Base-by-base conservation (phyloP, 2,113 vertebrate genomes). In the Gymnobelideus leadbeateri region DNA sequence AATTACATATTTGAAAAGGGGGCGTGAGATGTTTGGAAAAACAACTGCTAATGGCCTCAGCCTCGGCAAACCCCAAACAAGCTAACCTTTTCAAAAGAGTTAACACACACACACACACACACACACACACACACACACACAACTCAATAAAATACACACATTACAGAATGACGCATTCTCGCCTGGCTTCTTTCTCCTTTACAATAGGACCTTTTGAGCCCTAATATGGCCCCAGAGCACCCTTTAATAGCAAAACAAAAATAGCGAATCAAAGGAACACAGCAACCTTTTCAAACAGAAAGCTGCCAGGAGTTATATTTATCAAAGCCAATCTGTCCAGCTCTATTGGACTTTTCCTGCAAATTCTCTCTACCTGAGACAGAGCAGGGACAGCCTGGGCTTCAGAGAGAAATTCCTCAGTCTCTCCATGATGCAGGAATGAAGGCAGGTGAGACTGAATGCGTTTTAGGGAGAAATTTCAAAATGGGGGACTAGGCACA, bases 371-470 rank as follows among this genome's bases (percentile, higher is more conserved):
- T 92, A 93, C 91, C 51, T 91, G 89, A 97, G 95, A 92, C 94
- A 97, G 57, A 49, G 77, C 95, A 92, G 96, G 97, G 57, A 95
- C 89, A 52, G 57, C 91, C 3, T 31, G 52, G 1, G 77, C 94
- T 90, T 89, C 94, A 94, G 92, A 95, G 84, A 96, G 92, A 95
- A 97, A 97, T 96, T 97, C 89, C 94, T 97, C 96, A 96, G 96
- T 95, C 51, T 93, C 77, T 11, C 54, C 53, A 91, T 96, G 95
- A 97, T 92, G 91, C 68, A 95, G 92, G 94, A 95, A 96, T 94
- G 92, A 93, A 94, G 0, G 0, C 51, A 95, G 96, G 91, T 55
- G 43, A 53, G 95, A 92, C 95, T 43, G 37, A 19, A n/a, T 43
- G n/a, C 2, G 1, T 43, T 84, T 43, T 23, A 43, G 14, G 68